These are phyloP conservation scores for Peromyscus californicus DNA, from an alignment of 2,113 vertebrate species.

Conservation along the genomic window DNA sequence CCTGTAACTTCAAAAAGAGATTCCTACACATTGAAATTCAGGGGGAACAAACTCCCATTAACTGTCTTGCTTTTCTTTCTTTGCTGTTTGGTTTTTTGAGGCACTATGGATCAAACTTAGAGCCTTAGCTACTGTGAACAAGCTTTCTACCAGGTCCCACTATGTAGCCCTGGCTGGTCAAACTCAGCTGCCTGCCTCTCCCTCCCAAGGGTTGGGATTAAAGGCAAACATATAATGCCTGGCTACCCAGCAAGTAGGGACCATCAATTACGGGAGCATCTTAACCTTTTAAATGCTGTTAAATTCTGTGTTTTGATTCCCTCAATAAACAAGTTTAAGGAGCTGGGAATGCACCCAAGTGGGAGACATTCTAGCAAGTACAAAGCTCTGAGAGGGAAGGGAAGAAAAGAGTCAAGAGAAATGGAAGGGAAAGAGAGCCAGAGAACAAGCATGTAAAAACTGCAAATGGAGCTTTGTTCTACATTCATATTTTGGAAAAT, in stretches of 20 bases:
- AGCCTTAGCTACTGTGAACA: neutral
- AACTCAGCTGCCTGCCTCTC: neutral
- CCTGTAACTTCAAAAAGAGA: neutral
- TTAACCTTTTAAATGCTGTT: neutral
- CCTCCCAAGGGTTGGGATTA: neutral
- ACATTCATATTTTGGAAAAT: neutral
- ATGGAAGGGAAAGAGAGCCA: too few relatives aligned
- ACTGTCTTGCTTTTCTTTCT: neutral
- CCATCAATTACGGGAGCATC: neutral
- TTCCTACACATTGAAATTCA: neutral
- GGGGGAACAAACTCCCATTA: neutral
- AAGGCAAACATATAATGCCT: neutral
- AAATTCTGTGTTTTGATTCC: neutral
- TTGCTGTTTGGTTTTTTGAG: too few relatives aligned
- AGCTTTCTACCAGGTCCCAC: neutral
- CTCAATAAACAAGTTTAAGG: neutral
- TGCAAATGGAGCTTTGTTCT: neutral
- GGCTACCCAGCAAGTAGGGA: too few relatives aligned
- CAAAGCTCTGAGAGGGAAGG: neutral
- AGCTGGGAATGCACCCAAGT: neutral
- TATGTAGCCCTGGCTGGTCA: neutral
- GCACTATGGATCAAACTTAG: neutral
- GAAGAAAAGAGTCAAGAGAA: neutral
- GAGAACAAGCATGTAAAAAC: neutral
- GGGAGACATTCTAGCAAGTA: neutral